phyloP scores from a whole-genome alignment of 2,797 vertebrate genomes.

The Spondyliosoma cantharus region DNA sequence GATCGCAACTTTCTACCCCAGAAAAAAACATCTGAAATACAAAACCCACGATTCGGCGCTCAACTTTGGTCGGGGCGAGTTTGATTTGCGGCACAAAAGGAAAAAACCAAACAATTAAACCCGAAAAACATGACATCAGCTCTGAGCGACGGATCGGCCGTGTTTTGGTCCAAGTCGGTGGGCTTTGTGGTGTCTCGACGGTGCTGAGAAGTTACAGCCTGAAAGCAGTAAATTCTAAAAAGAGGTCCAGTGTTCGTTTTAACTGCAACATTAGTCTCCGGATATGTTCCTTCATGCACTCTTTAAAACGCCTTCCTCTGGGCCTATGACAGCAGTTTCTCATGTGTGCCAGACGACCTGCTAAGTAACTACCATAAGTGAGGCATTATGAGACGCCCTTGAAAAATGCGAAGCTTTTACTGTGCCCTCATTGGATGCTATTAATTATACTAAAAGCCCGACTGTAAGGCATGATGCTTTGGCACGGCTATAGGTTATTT shows the following conservation, averaged over 20 bases:
- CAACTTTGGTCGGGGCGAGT: not conserved
- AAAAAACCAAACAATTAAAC: conserved; percentile 16
- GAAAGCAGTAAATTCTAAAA: conserved; percentile 40
- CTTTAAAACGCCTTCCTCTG: conserved; percentile 72
- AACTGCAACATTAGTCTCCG: conserved; percentile 59
- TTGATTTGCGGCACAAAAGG: conserved; percentile 14
- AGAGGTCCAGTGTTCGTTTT: conserved; percentile 52
- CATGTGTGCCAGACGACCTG: conserved; percentile 56
- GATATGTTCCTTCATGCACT: conserved; percentile 68
- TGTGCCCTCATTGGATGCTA: conserved; percentile 57
- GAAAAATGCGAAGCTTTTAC: conserved; percentile 66
- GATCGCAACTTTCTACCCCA: conserved; percentile 9
- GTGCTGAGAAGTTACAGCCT: conserved; percentile 31
- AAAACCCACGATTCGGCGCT: conserved; percentile 15
- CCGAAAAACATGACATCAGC: conserved; percentile 3
- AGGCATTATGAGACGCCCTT: conserved; percentile 67
- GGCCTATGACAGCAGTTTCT: conserved; percentile 54
- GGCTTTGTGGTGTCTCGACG: conserved; percentile 13
- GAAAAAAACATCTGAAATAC: conserved; percentile 10
- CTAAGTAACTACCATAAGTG: conserved; percentile 55
- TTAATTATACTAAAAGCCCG: conserved; percentile 73
- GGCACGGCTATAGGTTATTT: conserved; percentile 62
- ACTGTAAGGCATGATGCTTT: conserved; percentile 43
- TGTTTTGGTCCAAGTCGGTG: conserved; percentile 35
- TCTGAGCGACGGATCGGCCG: not conserved